Evolutionary conservation across 2,888 invertebrate species (phyloP).

Genomic region (Aricia artaxerxes): DNA sequence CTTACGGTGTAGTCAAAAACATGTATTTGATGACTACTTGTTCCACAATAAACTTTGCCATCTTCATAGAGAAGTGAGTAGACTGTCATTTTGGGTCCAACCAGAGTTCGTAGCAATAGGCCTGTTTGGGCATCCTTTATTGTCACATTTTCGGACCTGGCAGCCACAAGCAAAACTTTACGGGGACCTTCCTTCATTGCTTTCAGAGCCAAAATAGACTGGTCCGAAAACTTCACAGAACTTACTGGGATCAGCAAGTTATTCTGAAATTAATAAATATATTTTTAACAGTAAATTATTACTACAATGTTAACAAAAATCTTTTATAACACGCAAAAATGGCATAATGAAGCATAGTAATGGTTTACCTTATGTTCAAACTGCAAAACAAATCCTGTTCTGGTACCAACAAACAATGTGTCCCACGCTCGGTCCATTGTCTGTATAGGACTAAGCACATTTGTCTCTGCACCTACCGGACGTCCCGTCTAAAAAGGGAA

Average conservation of each 20-base stretch:
- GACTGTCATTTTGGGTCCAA: slow-evolving; percentile 82
- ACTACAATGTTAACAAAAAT: slow-evolving; percentile 5
- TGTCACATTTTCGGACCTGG: slow-evolving; percentile 84
- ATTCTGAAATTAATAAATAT: slow-evolving; percentile 58
- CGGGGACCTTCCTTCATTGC: slow-evolving; percentile 87
- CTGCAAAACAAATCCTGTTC: slow-evolving; percentile 85
- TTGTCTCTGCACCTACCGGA: slow-evolving; percentile 74
- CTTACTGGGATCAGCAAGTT: slow-evolving; percentile 78
- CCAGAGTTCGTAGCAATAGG: slow-evolving; percentile 83
- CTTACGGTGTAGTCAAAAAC: slow-evolving; percentile 88
- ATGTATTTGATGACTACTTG: slow-evolving; percentile 85
- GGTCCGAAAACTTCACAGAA: slow-evolving; percentile 81
- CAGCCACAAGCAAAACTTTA: slow-evolving; percentile 85
- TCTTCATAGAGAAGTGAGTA: slow-evolving; percentile 85
- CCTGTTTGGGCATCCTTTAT: slow-evolving; percentile 87
- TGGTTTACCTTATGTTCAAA: slow-evolving; percentile 83
- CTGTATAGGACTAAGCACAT: slow-evolving; percentile 83
- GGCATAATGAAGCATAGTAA: not conserved
- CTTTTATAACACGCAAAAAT: not conserved
- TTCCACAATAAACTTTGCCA: slow-evolving; percentile 87
- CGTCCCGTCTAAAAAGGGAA: slow-evolving; percentile 72
- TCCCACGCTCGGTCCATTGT: slow-evolving; percentile 88
- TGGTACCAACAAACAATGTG: slow-evolving; percentile 85
- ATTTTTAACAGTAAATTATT: slow-evolving; percentile 20
- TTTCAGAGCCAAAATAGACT: slow-evolving; percentile 84